Base-by-base conservation (phyloP, 2,113 vertebrate species). In the Salminus brasiliensis region DNA sequence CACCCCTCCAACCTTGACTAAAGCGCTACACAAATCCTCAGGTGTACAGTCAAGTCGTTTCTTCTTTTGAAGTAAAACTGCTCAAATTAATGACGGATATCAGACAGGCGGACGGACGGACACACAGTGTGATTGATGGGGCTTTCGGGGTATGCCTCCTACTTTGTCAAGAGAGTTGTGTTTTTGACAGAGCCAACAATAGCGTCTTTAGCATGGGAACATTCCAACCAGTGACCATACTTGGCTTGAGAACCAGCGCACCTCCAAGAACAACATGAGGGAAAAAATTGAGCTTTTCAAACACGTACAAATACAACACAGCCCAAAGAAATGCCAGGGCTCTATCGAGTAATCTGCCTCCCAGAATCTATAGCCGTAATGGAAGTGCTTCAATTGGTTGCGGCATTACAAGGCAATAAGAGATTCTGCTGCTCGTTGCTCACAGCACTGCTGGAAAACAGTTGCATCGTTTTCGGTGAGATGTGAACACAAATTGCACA, bases 231-330 rank as follows among this genome's bases (percentile, higher is more conserved):
- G 49, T 67, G 36, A 52, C 65, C 66, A 78, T 27, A 18, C 18
- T 47, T 65, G 36, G 72, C 81, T 76, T 76, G 79, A 83, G 75
- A 86, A 79, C 72, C 41, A 68, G 52, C 53, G 43, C 10, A 73
- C 75, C 84, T 79, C 74, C 71, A 72, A 76, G 34, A 76, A 72
- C 79, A 79, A 83, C 72, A 83, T 62, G 36, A 83, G 27, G n/a
- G 16, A 49, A 49, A 82, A 59, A 41, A 76, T 76, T 43, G 29
- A 71, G 47, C 49, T 39, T 72, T 65, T 73, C 27, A 72, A 77
- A 80, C 52, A 80, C 43, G 9, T 69, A 66, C 25, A 72, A 72
- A 41, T 49, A 34, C 41, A 79, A 45, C 68, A n/a, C 11, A 57
- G 43, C 65, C 32, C 55, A n/a, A 29, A 83, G 59, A 83, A 74